Evolutionary conservation across 2,888 invertebrate species (phyloP), one percentile per base, ranked within the genome.

Genomic region (Leptinotarsa rubiginosa): DNA sequence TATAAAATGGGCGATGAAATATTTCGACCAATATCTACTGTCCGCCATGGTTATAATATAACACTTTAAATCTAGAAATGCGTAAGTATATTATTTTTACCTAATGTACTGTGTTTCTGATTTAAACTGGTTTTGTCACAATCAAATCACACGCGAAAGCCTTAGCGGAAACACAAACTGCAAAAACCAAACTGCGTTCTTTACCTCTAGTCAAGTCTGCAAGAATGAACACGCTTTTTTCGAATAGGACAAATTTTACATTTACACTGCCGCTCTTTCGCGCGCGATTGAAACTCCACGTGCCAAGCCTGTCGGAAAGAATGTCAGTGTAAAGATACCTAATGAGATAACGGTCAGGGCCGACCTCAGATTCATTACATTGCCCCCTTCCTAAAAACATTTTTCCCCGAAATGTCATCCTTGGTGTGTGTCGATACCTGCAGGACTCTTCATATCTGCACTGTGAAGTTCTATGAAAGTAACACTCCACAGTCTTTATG

Each of bases 231-330:
- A 22, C 20, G 22, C 22, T 59, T 20, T 59, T 56, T 52, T 52
- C 52, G 59, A 15, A 59, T 22, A 59, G 20, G 59, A 12, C 25
- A 10, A 59, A 59, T 22, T 22, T 15, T 59, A 20, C 59, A 52
- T n/a, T 12, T 59, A 59, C 56, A 59, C 15, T 59, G 22, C 56
- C 56, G 25, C 13, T 59, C 56, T 59, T 59, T 13, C 25, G 56
- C 22, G 56, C 3, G 13, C 13, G 15, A 12, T 59, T 22, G 22
- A 22, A 59, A 22, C 22, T 31, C 31, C 31, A 31, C 31, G 31
- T 31, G 31, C 31, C 7, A 7, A 31, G 31, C 31, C 31, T 31
- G 31, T 31, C 31, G 31, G 31, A 7, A 31, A 31, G 31, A 31
- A 31, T 31, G 31, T 31, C 7, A 31, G 31, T 31, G 31, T 31